Conservation (phyloP, 2,113 vertebrate species). For the Melanocharis versteri region DNA sequence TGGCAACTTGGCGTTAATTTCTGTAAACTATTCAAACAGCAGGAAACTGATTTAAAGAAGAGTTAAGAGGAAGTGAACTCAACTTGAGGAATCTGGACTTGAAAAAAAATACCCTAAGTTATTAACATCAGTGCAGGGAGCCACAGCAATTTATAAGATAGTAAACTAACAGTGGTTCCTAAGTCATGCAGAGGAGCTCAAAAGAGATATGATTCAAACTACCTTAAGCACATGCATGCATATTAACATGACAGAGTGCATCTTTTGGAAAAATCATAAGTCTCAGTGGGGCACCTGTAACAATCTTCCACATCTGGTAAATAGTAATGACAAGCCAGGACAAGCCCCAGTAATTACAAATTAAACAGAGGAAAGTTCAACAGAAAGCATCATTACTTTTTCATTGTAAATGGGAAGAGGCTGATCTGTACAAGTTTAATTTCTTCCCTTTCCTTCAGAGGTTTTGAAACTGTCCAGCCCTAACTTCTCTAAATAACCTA, state of each 20-base stretch:
- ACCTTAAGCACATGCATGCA: background rate
- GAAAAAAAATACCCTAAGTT: background rate
- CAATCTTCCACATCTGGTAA: background rate
- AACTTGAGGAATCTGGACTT: background rate
- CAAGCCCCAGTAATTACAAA: background rate
- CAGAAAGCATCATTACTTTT: background rate
- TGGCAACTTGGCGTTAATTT: background rate
- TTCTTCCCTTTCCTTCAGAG: background rate
- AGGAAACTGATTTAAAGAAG: background rate
- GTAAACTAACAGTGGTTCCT: background rate
- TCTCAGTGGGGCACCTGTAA: background rate
- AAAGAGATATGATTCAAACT: background rate
- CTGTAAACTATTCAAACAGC: background rate
- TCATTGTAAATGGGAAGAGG: background rate
- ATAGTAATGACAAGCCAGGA: background rate
- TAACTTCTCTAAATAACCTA: background rate
- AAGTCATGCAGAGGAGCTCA: background rate
- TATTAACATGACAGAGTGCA: background rate
- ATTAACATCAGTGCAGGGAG: background rate
- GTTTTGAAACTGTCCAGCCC: background rate
- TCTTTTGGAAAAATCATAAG: background rate
- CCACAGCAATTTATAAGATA: background rate
- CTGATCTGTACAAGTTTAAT: background rate
- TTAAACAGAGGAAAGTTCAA: background rate
- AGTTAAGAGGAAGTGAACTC: background rate